Evolutionary conservation across 1,140 invertebrate species (phyloP), one percentile per base, ranked within the genome.

Genomic region (Drosophila kikkawai): DNA sequence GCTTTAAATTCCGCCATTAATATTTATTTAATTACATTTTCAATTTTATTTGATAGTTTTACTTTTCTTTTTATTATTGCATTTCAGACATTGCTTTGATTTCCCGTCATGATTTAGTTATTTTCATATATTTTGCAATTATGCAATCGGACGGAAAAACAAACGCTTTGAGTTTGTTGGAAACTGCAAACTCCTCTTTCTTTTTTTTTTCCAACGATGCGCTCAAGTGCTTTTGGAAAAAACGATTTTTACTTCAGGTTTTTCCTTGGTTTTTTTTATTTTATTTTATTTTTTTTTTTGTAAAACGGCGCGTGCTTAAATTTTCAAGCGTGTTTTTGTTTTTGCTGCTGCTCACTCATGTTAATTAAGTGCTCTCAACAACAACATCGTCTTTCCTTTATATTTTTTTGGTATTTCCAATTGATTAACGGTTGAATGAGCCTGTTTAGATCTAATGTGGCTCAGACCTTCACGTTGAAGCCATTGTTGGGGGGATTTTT

Each of bases 391-490:
- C 42, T 36, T 42, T 41, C 36, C 45, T 61, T 34, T 48, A 47
- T 29, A 39, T 67, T 32, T 57, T 48, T 36, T 53, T 53, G 61
- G 45, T 17, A 53, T 53, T 67, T 66, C 32, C 61, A 67, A 69
- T 67, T 67, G 60, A 65, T 68, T 69, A 53, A 69, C 67, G 39
- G 47, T 32, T 44, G 47, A 69, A 53, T 67, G n/a, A 66, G 67
- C 37, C 29, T 7, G 17, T 22, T 55, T 1, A 55, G 19, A 22
- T 17, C 32, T 34, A 34, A 34, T 9, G 32, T 34, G 7, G 32
- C 8, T 34, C 1, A 34, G 45, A 13, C 44, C 44, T 47, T 47
- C 44, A 7, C 4, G 17, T 5, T 44, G 5, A 42, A 32, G 17
- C 19, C 29, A 61, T 61, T 66, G 56, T 61, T 7, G 17, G 7